A percentile compares a stretch with the other conserved stretches of the same genome.
These are phyloP conservation scores for Villa cingulata DNA, from an alignment of 2,888 invertebrate genomes.

Conservation along the genomic window DNA sequence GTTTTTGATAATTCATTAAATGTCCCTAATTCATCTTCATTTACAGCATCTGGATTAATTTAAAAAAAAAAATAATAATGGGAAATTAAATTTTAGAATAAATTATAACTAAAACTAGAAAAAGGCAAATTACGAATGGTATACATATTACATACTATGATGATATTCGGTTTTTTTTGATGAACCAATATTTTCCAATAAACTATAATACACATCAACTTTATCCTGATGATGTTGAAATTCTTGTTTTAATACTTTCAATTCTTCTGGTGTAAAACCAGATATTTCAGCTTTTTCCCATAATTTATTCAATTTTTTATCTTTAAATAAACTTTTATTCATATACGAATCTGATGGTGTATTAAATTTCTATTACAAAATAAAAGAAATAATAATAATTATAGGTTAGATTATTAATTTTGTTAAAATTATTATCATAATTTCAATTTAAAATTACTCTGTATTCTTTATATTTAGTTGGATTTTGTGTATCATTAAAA, in stretches of 20 bases:
- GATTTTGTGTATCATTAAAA: conserved; percentile 54
- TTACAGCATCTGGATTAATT: conserved; percentile 50
- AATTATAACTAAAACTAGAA: too few species aligned
- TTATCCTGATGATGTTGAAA: conserved; percentile 87
- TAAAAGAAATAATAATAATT: neutral
- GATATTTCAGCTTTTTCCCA: conserved; percentile 82
- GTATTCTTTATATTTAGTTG: conserved; percentile 34
- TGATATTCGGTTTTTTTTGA: conserved; percentile 39
- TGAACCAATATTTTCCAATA: conserved; percentile 57
- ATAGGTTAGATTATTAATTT: too few species aligned
- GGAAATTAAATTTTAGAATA: too few species aligned
- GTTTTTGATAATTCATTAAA: conserved; percentile 53
- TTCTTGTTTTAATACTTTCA: conserved; percentile 72
- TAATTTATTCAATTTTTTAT: conserved; percentile 75
- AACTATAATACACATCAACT: conserved; percentile 73
- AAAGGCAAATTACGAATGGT: too few species aligned
- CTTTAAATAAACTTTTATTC: conserved; percentile 69
- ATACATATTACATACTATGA: conserved; percentile 44
- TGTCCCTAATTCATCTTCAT: conserved; percentile 56
- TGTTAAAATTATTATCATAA: too few species aligned
- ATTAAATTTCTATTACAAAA: conserved; percentile 26
- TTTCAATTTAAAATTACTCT: too few species aligned
- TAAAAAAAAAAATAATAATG: neutral
- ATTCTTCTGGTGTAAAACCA: conserved; percentile 75
- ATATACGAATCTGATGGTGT: conserved; percentile 42